These are phyloP conservation scores for Drosophila insularis DNA, from an alignment of 1,140 invertebrate genomes.

Conservation along the genomic window DNA sequence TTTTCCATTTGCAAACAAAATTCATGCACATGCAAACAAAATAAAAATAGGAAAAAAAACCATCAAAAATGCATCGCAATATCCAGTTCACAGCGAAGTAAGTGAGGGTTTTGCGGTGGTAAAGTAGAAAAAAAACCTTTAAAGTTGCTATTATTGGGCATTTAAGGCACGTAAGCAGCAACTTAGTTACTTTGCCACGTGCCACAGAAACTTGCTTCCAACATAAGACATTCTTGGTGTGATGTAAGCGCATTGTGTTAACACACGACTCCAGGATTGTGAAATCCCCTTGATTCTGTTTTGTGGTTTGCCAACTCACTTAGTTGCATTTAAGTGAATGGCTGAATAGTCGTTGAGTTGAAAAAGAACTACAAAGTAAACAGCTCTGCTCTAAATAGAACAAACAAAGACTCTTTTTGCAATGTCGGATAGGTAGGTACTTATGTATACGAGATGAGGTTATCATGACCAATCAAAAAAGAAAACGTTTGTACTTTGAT, in stretches of 20 bases:
- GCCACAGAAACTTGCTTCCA: not conserved
- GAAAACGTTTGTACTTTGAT: too few relatives aligned
- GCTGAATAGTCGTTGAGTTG: not conserved
- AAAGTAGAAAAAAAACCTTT: not conserved
- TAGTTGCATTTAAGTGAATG: not conserved
- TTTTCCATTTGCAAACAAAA: not conserved
- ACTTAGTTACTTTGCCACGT: slow-evolving; percentile 6
- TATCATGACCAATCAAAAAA: too few relatives aligned
- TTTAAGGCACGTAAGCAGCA: slow-evolving; percentile 7
- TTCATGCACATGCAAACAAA: not conserved
- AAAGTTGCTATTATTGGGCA: not conserved
- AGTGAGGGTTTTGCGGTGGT: not conserved
- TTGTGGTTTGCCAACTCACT: not conserved
- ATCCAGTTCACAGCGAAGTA: not conserved
- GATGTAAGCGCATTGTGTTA: slow-evolving; percentile 15
- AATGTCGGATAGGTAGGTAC: too few relatives aligned
- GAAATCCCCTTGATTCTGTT: not conserved
- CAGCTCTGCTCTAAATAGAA: too few relatives aligned
- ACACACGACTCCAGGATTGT: not conserved
- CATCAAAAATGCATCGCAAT: not conserved
- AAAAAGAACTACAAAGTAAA: too few relatives aligned
- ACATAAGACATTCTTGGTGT: not conserved
- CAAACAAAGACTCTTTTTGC: too few relatives aligned
- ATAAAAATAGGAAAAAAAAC: not conserved
- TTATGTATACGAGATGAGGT: too few relatives aligned